These are phyloP conservation scores for Tadarida brasiliensis DNA, from an alignment of 2,797 vertebrate species.

Conservation along the genomic window DNA sequence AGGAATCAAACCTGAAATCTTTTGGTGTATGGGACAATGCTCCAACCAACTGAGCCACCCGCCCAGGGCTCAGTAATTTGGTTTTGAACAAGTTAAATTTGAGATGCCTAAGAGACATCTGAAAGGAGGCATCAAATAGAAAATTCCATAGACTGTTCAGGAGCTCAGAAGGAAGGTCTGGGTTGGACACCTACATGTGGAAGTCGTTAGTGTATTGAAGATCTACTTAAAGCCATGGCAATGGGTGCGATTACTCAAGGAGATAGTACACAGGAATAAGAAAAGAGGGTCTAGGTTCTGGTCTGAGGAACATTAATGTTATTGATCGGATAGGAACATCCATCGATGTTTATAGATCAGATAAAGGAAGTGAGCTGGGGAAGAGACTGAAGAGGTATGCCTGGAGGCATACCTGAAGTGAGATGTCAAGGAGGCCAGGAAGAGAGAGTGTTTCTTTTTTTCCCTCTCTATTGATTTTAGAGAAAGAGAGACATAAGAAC, in stretches of 20 bases:
- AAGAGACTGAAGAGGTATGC: not conserved
- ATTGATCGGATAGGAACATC: not conserved
- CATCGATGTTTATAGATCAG: not conserved
- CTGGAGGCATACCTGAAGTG: not conserved
- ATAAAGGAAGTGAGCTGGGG: not conserved
- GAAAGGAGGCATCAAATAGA: not conserved
- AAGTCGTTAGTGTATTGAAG: not conserved
- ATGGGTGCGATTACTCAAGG: not conserved
- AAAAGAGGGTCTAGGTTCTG: not conserved
- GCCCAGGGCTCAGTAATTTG: not conserved
- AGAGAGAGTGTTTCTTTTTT: not conserved
- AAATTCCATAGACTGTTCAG: not conserved
- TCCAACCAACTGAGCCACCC: not conserved
- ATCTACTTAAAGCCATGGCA: not conserved
- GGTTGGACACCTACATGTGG: not conserved
- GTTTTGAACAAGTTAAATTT: constrained; percentile 29
- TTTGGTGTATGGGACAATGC: not conserved
- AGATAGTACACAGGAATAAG: not conserved
- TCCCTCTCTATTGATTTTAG: too few relatives aligned
- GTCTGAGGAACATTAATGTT: not conserved
- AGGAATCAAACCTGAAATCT: not conserved
- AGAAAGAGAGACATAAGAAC: too few relatives aligned
- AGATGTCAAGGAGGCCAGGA: not conserved
- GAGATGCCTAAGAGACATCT: constrained; percentile 13
- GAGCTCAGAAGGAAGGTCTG: constrained; percentile 17